Evolutionary conservation across 2,113 vertebrate genomes (phyloP).

Genomic region (Microcebus griseorufus): DNA sequence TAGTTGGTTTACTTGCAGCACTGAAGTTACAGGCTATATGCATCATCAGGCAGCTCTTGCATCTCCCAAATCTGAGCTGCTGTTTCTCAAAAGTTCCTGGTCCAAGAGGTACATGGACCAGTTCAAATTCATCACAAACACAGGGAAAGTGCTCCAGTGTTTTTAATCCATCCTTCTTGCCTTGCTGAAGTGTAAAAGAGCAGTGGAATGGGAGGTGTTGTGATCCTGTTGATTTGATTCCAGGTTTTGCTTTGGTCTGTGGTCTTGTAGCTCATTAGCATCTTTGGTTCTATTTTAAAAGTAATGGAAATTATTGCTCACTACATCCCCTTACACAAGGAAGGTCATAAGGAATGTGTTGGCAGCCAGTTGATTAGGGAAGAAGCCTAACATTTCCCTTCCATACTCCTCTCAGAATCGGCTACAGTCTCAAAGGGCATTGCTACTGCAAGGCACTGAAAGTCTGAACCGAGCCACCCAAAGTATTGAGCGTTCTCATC

Average conservation of each 20-base stretch:
- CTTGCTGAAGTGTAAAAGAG: background rate
- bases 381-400: constrained; percentile 37
- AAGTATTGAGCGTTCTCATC: constrained; percentile 95
- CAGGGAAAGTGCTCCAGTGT: background rate
- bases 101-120: background rate
- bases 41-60: background rate
- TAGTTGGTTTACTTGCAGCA: background rate
- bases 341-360: background rate
- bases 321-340: background rate
- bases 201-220: background rate
- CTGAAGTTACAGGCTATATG: background rate
- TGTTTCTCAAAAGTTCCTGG: constrained; percentile 6
- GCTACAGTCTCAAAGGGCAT: constrained; percentile 91
- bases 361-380: background rate
- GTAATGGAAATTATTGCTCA: background rate
- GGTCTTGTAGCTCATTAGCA: background rate
- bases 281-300: background rate
- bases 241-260: background rate
- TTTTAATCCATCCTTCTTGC: background rate
- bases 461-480: constrained; percentile 92
- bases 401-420: constrained; percentile 85
- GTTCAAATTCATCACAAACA: background rate
- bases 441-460: constrained; percentile 95
- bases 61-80: background rate
- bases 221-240: background rate